These are phyloP conservation scores for Diglossa brunneiventris DNA, from an alignment of 2,113 vertebrate genomes.

Conservation along the genomic window DNA sequence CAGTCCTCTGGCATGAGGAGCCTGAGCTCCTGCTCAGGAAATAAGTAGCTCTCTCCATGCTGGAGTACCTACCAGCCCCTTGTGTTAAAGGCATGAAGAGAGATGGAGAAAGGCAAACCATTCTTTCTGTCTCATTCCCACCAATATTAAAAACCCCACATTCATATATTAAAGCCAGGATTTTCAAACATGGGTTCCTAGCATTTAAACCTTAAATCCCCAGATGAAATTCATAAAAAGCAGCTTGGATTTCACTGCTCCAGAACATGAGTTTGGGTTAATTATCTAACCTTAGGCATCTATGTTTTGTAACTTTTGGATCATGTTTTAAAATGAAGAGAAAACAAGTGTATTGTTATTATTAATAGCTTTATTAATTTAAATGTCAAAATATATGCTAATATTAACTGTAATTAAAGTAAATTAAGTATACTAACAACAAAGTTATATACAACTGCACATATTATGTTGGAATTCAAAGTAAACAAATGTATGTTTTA, in stretches of 20 bases:
- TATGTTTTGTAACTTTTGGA: neutral
- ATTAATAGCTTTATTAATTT: neutral
- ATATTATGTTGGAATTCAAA: neutral
- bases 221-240: neutral
- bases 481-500: neutral
- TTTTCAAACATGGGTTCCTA: neutral
- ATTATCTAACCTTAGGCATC: neutral
- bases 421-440: neutral
- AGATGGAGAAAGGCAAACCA: neutral
- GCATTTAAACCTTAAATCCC: neutral
- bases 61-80: neutral
- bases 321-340: neutral
- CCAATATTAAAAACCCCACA: rapidly evolving
- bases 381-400: neutral
- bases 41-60: neutral
- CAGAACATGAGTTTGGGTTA: neutral
- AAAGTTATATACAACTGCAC: neutral
- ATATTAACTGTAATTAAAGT: neutral
- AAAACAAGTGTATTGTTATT: neutral
- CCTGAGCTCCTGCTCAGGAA: neutral
- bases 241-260: neutral
- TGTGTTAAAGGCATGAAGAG: neutral
- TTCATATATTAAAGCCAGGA: neutral
- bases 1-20: neutral
- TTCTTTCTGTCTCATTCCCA: neutral